These are phyloP conservation scores for Catocala nupta DNA, from an alignment of 2,888 invertebrate species.

Conservation along the genomic window DNA sequence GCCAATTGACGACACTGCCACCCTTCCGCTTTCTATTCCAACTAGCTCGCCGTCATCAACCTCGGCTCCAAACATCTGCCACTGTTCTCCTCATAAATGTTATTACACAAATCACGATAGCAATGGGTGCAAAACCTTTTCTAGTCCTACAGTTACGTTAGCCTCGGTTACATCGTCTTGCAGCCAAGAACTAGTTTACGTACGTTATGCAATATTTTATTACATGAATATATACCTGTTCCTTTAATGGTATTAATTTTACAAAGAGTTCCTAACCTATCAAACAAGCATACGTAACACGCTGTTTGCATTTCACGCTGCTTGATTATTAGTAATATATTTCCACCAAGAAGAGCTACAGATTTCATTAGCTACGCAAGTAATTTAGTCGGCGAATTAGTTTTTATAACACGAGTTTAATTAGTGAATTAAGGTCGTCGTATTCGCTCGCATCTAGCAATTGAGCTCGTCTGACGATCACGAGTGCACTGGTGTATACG, in stretches of 20 bases:
- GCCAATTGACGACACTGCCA: slow-evolving; percentile 84
- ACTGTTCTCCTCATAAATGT: slow-evolving; percentile 45
- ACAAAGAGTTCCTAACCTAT: slow-evolving; percentile 32
- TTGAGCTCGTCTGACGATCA: slow-evolving; percentile 55
- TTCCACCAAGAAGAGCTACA: slow-evolving; percentile 40
- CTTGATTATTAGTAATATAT: slow-evolving; percentile 28
- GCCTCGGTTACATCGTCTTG: slow-evolving; percentile 29
- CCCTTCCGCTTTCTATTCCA: slow-evolving; percentile 83
- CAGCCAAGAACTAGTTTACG: slow-evolving; percentile 30
- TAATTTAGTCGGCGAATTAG: slow-evolving; percentile 37
- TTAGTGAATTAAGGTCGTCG: slow-evolving; percentile 58
- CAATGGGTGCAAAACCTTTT: slow-evolving; percentile 11
- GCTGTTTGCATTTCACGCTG: slow-evolving; percentile 32
- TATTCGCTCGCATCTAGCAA: slow-evolving; percentile 40
- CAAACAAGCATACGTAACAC: slow-evolving; percentile 38
- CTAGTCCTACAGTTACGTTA: slow-evolving; percentile 31
- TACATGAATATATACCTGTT: slow-evolving; percentile 48
- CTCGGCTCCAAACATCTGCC: slow-evolving; percentile 73
- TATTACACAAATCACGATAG: not conserved
- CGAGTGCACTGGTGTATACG: slow-evolving; percentile 44
- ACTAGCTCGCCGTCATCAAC: slow-evolving; percentile 59
- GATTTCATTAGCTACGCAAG: slow-evolving; percentile 34
- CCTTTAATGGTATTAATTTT: slow-evolving; percentile 44
- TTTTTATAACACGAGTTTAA: slow-evolving; percentile 51
- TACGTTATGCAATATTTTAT: slow-evolving; percentile 42